These are phyloP conservation scores for Physocephala rufipes DNA, from an alignment of 2,888 invertebrate genomes.

Conservation along the genomic window DNA sequence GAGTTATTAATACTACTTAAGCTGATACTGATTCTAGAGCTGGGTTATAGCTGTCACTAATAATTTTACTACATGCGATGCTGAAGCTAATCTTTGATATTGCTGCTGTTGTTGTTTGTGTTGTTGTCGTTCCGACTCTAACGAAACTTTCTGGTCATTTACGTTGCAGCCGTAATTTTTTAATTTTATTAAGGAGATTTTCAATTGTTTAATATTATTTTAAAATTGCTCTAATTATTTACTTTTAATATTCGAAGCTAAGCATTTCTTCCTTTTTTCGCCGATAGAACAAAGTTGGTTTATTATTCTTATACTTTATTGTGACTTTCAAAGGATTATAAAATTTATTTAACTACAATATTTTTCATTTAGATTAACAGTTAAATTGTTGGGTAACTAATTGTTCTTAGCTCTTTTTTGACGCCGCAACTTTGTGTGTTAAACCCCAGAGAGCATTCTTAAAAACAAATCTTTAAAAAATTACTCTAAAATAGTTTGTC, in stretches of 20 bases:
- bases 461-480: no score
- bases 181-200: no score
- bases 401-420: neutral
- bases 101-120: slow-evolving; percentile 14
- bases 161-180: slow-evolving; percentile 45
- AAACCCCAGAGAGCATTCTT: no score
- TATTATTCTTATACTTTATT: slow-evolving; percentile 26
- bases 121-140: slow-evolving; percentile 4
- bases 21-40: neutral
- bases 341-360: slow-evolving; percentile 29
- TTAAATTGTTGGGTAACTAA: no score
- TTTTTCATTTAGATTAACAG: neutral
- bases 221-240: slow-evolving; percentile 40
- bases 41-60: neutral
- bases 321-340: slow-evolving; percentile 26
- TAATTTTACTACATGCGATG: neutral
- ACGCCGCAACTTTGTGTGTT: no score
- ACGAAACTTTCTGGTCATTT: slow-evolving; percentile 32
- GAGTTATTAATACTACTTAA: neutral
- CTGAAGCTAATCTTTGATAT: neutral
- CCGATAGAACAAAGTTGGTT: slow-evolving; percentile 2
- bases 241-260: neutral
- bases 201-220: slow-evolving; percentile 30
- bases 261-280: no score
- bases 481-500: no score